Percentiles rank a stretch among this genome's conserved stretches.
These are phyloP conservation scores for Lepus timidus DNA, from an alignment of 2,113 vertebrate species.

Conservation along the genomic window DNA sequence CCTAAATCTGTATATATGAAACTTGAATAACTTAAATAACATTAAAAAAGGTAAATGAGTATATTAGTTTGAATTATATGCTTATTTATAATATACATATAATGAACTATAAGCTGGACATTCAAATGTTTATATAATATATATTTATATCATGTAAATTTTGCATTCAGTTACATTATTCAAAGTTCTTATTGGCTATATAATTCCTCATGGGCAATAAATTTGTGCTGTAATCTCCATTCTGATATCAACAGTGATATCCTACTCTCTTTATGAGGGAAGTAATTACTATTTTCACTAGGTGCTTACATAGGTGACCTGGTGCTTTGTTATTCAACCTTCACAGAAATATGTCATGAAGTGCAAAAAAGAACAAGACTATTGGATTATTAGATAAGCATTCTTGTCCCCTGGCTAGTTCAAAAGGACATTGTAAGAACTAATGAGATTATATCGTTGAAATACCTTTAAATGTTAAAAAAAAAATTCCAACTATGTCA, in stretches of 20 bases:
- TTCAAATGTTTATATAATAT: background rate
- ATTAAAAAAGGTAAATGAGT: too few relatives aligned
- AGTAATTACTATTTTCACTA: conserved; percentile 70
- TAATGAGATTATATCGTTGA: conserved; percentile 67
- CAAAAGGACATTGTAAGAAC: conserved; percentile 74
- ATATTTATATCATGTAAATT: conserved; percentile 15
- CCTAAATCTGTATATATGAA: too few relatives aligned
- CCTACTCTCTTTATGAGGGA: background rate
- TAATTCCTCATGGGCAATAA: background rate
- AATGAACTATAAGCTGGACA: too few relatives aligned
- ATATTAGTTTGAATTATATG: too few relatives aligned
- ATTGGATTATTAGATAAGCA: conserved; percentile 67
- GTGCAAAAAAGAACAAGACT: conserved; percentile 6
- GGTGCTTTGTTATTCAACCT: conserved; percentile 70
- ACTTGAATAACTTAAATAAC: too few relatives aligned
- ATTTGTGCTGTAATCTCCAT: conserved; percentile 39
- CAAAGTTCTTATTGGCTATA: background rate
- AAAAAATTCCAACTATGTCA: conserved; percentile 64
- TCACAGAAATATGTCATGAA: conserved; percentile 66
- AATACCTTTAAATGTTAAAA: conserved; percentile 70
- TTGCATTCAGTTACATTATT: conserved; percentile 7
- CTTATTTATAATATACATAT: background rate
- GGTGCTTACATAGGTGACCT: conserved; percentile 62
- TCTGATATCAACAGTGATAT: conserved; percentile 43
- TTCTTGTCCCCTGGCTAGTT: conserved; percentile 54